Evolutionary conservation across 2,113 vertebrate genomes (phyloP).

Genomic region (Aviceda subcristata): DNA sequence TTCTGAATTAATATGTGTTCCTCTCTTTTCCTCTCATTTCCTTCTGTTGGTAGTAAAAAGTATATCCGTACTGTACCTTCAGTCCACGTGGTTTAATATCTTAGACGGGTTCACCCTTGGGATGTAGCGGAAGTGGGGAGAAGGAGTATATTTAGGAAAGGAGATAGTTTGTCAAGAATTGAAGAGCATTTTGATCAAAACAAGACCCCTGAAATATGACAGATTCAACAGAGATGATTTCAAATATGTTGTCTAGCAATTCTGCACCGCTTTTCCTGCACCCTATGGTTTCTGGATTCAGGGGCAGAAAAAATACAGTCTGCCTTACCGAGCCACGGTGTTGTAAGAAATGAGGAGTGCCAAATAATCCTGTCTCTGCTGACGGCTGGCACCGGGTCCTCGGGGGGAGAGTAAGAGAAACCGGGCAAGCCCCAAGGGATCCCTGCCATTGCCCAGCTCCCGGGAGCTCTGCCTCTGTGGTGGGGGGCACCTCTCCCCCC

Average conservation of each 20-base stretch:
- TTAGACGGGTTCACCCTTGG: neutral
- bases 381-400: neutral
- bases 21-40: neutral
- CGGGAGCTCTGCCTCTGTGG: fast-evolving
- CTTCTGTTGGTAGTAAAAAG: neutral
- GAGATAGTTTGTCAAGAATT: neutral
- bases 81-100: neutral
- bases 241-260: neutral
- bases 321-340: fast-evolving
- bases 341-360: neutral
- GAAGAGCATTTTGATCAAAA: neutral
- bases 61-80: neutral
- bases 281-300: neutral
- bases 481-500: neutral
- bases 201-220: neutral
- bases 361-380: neutral
- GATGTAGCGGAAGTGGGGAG: neutral
- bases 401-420: neutral
- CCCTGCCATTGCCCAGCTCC: neutral
- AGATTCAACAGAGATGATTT: neutral
- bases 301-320: neutral
- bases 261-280: neutral
- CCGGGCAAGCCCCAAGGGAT: neutral
- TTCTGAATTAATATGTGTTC: neutral
- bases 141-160: neutral